phyloP scores from a whole-genome alignment of 2,797 vertebrate genomes.

The Pempheris klunzingeri region DNA sequence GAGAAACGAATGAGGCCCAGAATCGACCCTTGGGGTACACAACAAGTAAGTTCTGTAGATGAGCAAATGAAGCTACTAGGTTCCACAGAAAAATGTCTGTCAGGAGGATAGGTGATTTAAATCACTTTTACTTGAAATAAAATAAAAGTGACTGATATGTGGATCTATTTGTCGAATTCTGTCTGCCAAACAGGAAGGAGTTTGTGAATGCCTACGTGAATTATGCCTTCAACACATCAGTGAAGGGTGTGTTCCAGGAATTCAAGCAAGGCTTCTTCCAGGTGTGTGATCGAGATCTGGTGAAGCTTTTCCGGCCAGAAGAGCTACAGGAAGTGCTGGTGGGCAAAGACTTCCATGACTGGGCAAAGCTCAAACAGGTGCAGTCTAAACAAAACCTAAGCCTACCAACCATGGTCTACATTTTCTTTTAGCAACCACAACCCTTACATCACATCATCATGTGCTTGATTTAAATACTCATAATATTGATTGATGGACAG shows the following conservation, averaged over 20 bases:
- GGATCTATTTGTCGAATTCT: too few species aligned
- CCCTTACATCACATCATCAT: neutral
- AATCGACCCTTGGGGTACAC: too few species aligned
- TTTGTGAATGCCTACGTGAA: constrained; percentile 90
- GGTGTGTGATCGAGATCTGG: constrained; percentile 88
- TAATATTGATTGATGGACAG: too few species aligned
- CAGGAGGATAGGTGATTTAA: too few species aligned
- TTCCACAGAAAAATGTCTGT: neutral
- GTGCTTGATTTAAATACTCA: neutral
- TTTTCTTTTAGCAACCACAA: neutral
- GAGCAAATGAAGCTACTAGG: too few species aligned
- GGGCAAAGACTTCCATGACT: constrained; percentile 91
- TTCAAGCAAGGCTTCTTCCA: constrained; percentile 92
- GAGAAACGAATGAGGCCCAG: too few species aligned
- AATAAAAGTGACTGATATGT: too few species aligned
- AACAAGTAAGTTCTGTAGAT: too few species aligned
- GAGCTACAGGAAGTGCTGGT: constrained; percentile 92
- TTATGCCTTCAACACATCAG: constrained; percentile 89
- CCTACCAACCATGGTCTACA: neutral
- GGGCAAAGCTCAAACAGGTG: constrained; percentile 91
- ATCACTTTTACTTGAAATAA: neutral
- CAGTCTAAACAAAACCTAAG: neutral
- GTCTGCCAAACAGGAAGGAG: constrained; percentile 80
- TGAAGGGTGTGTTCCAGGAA: constrained; percentile 87
- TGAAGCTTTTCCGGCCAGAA: constrained; percentile 90